Base-by-base conservation (phyloP, 1,140 invertebrate species). In the Lepidurus arcticus region DNA sequence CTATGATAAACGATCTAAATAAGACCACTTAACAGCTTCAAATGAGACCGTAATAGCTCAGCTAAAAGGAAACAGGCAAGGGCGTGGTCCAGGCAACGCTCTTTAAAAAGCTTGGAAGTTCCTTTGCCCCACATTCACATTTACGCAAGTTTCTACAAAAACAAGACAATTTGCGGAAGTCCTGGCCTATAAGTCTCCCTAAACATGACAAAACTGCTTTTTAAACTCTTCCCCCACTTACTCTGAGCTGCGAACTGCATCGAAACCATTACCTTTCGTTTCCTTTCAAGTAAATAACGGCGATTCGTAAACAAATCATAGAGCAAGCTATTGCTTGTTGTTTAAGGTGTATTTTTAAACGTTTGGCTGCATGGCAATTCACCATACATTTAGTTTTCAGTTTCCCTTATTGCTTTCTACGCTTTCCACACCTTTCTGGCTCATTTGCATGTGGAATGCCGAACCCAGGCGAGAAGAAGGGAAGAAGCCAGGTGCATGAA, bases 361-460 rank as follows among this genome's bases (percentile, higher is more conserved):
- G 13, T 65, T 65, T 65, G 53, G 9, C 5, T 34, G 34, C 4
- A 34, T 4, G 34, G 34, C 3, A 34, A 34, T 34, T 34, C 34
- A 34, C 34, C 2, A 34, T 3, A 34, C 2, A 34, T 34, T 34
- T 34, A 3, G 34, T 34, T 34, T 34, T 34, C 34, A 4, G 34
- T 34, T 34, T 34, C 34, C 34, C 34, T 34, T 34, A 34, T 3
- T 34, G 34, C 34, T 34, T 4, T 34, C 34, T 34, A 34, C 34
- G 34, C 53, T 65, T 65, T 65, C 53, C 53, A 65, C 21, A 65
- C 45, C 45, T 13, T 21, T 65, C 53, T 21, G 53, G n/a, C 13
- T 65, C 53, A 65, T 65, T 65, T 65, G 53, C 53, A 65, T 65
- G 53, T 65, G 53, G 53, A 65, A 65, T 65, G 53, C 53, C 53